Percentiles rank a stretch among this genome's conserved stretches.
phyloP scores from a whole-genome alignment of 2,797 vertebrate species.

The Alfaro cultratus region DNA sequence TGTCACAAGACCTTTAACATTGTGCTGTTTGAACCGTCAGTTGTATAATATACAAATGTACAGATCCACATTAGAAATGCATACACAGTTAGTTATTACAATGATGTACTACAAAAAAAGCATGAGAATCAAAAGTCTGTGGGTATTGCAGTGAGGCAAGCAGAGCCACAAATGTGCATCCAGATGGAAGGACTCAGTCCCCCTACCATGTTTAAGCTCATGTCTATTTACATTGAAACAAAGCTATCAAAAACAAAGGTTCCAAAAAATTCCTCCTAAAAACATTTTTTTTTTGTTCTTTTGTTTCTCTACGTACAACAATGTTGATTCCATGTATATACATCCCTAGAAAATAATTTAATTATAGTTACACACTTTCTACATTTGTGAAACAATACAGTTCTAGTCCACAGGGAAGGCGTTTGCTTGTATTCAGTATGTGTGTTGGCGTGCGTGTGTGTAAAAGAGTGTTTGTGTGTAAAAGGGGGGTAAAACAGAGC shows the following conservation, averaged over 20 bases:
- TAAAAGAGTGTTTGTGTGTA: constrained; percentile 9
- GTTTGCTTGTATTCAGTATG: constrained; percentile 40
- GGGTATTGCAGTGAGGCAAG: constrained; percentile 88
- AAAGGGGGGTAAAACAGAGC: constrained; percentile 55
- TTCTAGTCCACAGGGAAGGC: constrained; percentile 75
- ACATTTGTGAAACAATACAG: constrained; percentile 87
- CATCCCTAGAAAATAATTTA: constrained; percentile 99
- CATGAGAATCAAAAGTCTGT: constrained; percentile 88
- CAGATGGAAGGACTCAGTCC: constrained; percentile 75
- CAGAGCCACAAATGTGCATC: constrained; percentile 79
- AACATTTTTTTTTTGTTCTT: constrained; percentile 88
- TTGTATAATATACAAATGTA: constrained; percentile 91
- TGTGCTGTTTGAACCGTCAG: constrained; percentile 96
- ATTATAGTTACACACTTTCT: constrained; percentile 92
- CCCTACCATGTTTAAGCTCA: constrained; percentile 84
- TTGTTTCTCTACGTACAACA: constrained; percentile 89
- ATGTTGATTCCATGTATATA: constrained; percentile 89
- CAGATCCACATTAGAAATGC: constrained; percentile 96
- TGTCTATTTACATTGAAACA: constrained; percentile 92
- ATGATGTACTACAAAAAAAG: constrained; percentile 92
- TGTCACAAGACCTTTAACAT: constrained; percentile 86
- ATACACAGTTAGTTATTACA: constrained; percentile 92
- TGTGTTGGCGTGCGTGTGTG: constrained; percentile 4
- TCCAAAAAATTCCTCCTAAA: constrained; percentile 92
- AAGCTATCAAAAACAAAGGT: constrained; percentile 88